phyloP scores from a whole-genome alignment of 2,797 vertebrate genomes.

The Phalanger gymnotis region DNA sequence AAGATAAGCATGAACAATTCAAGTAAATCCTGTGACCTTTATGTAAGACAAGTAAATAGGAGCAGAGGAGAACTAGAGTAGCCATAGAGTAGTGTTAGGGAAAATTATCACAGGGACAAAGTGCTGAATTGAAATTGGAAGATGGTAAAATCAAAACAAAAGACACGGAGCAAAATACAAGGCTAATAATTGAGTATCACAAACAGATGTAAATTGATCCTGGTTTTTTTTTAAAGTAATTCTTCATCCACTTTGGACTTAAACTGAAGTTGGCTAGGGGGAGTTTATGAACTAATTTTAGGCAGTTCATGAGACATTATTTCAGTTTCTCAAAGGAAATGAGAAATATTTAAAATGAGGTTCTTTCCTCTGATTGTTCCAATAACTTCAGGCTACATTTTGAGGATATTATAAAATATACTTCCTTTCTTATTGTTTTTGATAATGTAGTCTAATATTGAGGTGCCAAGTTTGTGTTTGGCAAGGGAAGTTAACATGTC shows the following conservation, averaged over 20 bases:
- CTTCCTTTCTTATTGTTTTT: not conserved
- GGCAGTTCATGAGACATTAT: conserved; percentile 1
- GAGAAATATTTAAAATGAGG: not conserved
- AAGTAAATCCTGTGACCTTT: not conserved
- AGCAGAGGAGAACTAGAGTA: not conserved
- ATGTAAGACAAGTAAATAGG: not conserved
- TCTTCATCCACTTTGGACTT: not conserved
- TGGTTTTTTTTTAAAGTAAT: not conserved
- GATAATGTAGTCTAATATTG: not conserved
- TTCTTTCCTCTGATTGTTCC: conserved; percentile 29
- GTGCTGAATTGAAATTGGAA: not conserved
- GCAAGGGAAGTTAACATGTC: not conserved
- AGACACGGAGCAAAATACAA: not conserved
- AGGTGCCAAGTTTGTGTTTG: conserved; percentile 17
- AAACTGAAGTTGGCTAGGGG: not conserved
- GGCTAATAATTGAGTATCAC: not conserved
- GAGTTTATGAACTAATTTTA: not conserved
- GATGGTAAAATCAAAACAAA: not conserved
- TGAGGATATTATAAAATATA: not conserved
- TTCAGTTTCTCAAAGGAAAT: not conserved
- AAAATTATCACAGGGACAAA: not conserved
- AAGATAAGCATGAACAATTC: not conserved
- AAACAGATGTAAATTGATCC: not conserved
- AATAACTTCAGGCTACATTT: not conserved
- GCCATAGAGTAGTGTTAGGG: not conserved